Evolutionary conservation across 2,797 vertebrate species (phyloP), one percentile per base, ranked within the genome.

Genomic region (Bovichtus diacanthus): DNA sequence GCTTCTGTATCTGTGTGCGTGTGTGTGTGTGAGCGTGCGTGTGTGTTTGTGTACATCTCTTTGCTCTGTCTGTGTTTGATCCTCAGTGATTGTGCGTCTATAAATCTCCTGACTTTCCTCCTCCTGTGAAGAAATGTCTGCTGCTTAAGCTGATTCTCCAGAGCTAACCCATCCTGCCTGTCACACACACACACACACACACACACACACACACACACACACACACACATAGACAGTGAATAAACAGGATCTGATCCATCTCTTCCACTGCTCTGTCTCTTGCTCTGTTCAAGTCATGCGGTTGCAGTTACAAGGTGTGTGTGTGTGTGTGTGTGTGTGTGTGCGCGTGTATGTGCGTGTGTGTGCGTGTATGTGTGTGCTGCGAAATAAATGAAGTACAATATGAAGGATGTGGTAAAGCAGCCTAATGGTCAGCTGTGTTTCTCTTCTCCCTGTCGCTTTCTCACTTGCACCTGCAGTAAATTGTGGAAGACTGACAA

Each of bases 131-230:
- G 43, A 73, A 78, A 66, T 46, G 49, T 70, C 39, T 65, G 66
- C 76, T 73, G 72, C 70, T 66, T 90, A 83, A 88, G 85, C 82
- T 87, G 79, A 80, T 86, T 87, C 76, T 82, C 34, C 34, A 25
- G 39, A 66, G 39, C 67, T 62, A 86, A 86, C 74, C 70, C 46
- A 5, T 60, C 53, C 65, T 77, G 39, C n/a, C 67, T 79, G 56
- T 71, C 34, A 46, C 39, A 6, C 59, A 25, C 9, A 19, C 38
- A 23, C 44, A 55, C 55, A 31, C 27, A 39, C 61, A 74, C 27
- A 29, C n/a, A 36, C 13, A 55, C 59, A 73, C 36, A 72, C 60
- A 39, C 46, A 63, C 2, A 5, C 44, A 69, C 23, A 13, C 56
- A 39, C 38, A 39, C 58, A 65, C 18, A 54, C 21, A 38, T n/a